A percentile compares a stretch with the other conserved stretches of the same genome.
phyloP scores from a whole-genome alignment of 2,113 vertebrate species.

The Hystrix brachyura region DNA sequence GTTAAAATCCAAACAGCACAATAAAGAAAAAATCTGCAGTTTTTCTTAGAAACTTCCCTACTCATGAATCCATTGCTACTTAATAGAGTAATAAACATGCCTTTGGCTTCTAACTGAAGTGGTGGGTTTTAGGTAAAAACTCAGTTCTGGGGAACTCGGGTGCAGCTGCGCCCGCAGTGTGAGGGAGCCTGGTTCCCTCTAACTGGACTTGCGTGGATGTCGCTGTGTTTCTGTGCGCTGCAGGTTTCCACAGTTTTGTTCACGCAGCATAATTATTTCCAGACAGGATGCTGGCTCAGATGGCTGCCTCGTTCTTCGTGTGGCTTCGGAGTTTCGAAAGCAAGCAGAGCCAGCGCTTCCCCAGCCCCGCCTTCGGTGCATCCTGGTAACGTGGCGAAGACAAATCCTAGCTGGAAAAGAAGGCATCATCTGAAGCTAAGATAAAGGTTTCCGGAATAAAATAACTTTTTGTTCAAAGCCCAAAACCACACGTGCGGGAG shows the following conservation, averaged over 20 bases:
- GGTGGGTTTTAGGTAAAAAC: conserved; percentile 52
- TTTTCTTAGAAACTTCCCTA: not conserved
- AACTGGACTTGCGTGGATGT: conserved; percentile 51
- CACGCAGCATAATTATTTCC: conserved; percentile 79
- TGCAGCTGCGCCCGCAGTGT: conserved; percentile 54
- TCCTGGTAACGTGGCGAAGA: conserved; percentile 68
- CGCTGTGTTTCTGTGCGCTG: conserved; percentile 52
- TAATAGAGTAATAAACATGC: not conserved
- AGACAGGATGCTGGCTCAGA: conserved; percentile 78
- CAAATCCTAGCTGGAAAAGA: not conserved
- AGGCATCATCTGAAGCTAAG: conserved; percentile 25
- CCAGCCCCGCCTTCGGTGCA: conserved; percentile 58
- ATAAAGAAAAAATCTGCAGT: not conserved
- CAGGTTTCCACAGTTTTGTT: conserved; percentile 72
- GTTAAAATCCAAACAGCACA: not conserved
- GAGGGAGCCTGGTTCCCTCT: conserved; percentile 66
- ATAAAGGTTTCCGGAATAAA: conserved; percentile 81
- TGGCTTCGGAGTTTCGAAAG: conserved; percentile 76
- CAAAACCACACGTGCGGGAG: conserved; percentile 68
- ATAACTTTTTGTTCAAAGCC: conserved; percentile 67
- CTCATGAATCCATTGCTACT: conserved; percentile 40
- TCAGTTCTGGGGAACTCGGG: conserved; percentile 29
- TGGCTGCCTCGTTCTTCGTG: conserved; percentile 62
- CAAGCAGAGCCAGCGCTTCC: conserved; percentile 72
- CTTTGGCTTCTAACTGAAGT: conserved; percentile 24